Evolutionary conservation across 2,888 invertebrate species (phyloP).

Genomic region (Blastobasis lacticolella): DNA sequence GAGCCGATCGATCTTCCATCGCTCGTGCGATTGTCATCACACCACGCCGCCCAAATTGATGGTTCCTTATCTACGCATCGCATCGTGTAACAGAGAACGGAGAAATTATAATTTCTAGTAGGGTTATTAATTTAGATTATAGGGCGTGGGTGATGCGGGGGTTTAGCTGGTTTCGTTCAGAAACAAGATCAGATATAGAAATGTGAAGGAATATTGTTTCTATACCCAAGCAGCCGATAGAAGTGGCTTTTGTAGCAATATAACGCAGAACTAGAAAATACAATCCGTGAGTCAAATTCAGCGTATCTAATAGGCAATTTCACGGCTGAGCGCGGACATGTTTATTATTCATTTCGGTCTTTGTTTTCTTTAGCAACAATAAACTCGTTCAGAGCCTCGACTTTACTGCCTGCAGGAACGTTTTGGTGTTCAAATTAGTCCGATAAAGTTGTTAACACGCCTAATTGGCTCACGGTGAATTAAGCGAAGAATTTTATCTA

Average conservation of each 20-base stretch:
- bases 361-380: neutral
- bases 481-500: neutral
- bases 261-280: neutral
- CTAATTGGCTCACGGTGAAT: constrained; percentile 16
- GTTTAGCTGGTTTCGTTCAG: neutral
- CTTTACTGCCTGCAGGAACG: constrained; percentile 1
- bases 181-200: no score
- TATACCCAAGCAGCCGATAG: no score
- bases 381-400: neutral
- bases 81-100: constrained; percentile 5
- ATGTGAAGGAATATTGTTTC: no score
- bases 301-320: neutral
- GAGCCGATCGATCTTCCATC: constrained; percentile 5
- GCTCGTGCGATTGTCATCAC: constrained; percentile 10
- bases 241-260: no score
- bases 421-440: constrained; percentile 11
- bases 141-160: constrained; percentile 1
- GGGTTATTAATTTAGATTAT: constrained; percentile 6
- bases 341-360: no score
- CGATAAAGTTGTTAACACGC: constrained; percentile 5
- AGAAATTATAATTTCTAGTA: neutral
- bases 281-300: neutral
- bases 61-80: constrained; percentile 2
- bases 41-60: constrained; percentile 11
- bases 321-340: neutral